Percentiles rank a stretch among this genome's conserved stretches.
Evolutionary conservation across 1,140 invertebrate genomes (phyloP).

Genomic region (Cecropterus lyciades): DNA sequence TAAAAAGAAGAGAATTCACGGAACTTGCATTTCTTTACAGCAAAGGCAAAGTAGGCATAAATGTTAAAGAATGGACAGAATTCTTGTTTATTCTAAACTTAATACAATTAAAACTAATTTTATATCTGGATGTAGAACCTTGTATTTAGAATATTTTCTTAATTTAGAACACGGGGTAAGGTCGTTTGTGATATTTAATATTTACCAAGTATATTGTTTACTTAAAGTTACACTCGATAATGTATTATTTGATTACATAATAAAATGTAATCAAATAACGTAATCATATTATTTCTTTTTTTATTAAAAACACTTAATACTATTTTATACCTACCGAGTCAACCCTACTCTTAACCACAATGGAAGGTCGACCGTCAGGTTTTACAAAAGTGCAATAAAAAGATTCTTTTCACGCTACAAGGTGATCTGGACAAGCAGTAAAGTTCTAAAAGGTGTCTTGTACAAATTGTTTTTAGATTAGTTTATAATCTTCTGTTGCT

Average conservation of each 20-base stretch:
- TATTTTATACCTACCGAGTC: not conserved
- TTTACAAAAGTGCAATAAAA: slow-evolving; percentile 26
- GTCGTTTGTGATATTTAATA: no score
- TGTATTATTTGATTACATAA: no score
- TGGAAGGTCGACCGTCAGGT: slow-evolving; percentile 16
- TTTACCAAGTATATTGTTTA: no score
- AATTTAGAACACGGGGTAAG: no score
- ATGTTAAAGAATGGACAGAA: slow-evolving; percentile 10
- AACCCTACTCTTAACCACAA: slow-evolving; percentile 9
- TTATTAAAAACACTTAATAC: no score
- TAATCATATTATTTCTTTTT: no score
- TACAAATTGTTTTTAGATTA: not conserved
- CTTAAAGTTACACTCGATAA: no score
- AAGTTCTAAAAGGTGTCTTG: not conserved
- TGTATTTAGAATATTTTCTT: no score
- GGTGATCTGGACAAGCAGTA: not conserved
- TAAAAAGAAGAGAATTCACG: slow-evolving; percentile 47
- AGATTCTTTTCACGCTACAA: slow-evolving; percentile 20
- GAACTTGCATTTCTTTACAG: slow-evolving; percentile 46
- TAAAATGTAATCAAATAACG: no score
- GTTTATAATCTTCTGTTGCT: no score
- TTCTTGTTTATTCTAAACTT: not conserved
- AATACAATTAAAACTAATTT: not conserved
- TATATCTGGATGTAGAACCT: not conserved
- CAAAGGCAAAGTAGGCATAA: slow-evolving; percentile 16